phyloP scores from a whole-genome alignment of 2,113 vertebrate species.

The Rhinoderma darwinii region DNA sequence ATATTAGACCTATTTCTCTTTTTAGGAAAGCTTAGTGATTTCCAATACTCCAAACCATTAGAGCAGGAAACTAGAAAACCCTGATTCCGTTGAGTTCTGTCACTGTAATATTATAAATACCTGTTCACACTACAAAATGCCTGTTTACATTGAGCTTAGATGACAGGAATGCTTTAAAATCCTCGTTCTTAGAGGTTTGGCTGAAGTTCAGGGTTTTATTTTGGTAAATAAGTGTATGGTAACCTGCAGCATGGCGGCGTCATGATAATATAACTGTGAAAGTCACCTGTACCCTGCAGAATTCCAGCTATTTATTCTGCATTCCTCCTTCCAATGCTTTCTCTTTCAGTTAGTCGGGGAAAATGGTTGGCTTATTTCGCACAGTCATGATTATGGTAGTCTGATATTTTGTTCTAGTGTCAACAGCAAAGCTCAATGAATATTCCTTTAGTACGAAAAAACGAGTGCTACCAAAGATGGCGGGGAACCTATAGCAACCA shows the following conservation, averaged over 20 bases:
- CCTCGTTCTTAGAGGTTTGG: slow-evolving; percentile 40
- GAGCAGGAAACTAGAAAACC: background rate
- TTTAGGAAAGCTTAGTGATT: too few relatives aligned
- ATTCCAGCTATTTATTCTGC: slow-evolving; percentile 22
- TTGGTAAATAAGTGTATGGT: slow-evolving; percentile 31
- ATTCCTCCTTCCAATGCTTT: slow-evolving; percentile 1
- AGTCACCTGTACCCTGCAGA: slow-evolving; percentile 1
- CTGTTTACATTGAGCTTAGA: background rate
- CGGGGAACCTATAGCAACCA: too few relatives aligned
- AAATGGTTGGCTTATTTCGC: background rate
- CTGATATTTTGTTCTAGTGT: background rate
- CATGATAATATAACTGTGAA: background rate
- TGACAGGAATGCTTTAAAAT: background rate
- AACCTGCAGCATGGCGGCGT: slow-evolving; percentile 11
- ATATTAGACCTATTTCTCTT: too few relatives aligned
- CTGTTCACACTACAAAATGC: background rate
- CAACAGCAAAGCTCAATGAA: background rate
- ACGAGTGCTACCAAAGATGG: too few relatives aligned
- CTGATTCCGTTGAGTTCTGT: background rate
- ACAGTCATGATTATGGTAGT: background rate
- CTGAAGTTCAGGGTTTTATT: slow-evolving; percentile 13
- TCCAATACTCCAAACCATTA: background rate
- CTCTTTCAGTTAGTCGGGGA: slow-evolving; percentile 35
- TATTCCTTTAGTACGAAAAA: background rate
- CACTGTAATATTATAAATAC: background rate